A percentile compares a stretch with the other conserved stretches of the same genome.
Conservation (phyloP, 2,113 vertebrate genomes). For the Nicator chloris region DNA sequence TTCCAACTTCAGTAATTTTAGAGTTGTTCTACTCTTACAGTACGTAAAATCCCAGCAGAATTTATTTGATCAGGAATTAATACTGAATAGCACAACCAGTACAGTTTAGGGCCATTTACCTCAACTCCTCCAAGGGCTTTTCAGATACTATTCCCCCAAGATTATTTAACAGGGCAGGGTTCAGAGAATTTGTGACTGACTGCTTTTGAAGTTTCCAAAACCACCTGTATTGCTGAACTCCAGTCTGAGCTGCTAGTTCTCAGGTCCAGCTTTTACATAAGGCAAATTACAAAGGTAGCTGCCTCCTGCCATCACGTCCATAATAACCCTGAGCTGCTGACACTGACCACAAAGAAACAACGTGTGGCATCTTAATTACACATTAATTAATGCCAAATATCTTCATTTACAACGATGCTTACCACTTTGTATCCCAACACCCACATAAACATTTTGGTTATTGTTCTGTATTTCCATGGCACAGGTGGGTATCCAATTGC, state of each 20-base stretch:
- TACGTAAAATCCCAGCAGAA: neutral
- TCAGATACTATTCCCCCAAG: neutral
- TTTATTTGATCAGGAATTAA: neutral
- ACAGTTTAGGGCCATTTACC: neutral
- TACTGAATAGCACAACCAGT: slow-evolving; percentile 6
- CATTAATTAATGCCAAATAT: neutral
- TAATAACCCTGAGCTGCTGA: neutral
- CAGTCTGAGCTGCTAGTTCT: neutral
- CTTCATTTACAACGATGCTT: neutral
- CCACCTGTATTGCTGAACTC: neutral
- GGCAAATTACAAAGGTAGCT: neutral
- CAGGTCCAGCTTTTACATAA: neutral
- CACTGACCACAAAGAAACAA: neutral
- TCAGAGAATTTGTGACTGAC: neutral
- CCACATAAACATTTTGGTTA: neutral
- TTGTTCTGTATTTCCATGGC: neutral
- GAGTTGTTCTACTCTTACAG: neutral
- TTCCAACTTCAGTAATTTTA: neutral
- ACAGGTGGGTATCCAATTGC: neutral
- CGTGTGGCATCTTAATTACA: neutral
- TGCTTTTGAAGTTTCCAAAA: neutral
- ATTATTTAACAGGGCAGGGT: neutral
- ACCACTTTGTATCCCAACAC: neutral
- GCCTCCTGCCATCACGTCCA: neutral
- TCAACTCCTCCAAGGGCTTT: neutral